Base-by-base conservation (phyloP, 2,797 vertebrate species). In the Borostomias antarcticus region DNA sequence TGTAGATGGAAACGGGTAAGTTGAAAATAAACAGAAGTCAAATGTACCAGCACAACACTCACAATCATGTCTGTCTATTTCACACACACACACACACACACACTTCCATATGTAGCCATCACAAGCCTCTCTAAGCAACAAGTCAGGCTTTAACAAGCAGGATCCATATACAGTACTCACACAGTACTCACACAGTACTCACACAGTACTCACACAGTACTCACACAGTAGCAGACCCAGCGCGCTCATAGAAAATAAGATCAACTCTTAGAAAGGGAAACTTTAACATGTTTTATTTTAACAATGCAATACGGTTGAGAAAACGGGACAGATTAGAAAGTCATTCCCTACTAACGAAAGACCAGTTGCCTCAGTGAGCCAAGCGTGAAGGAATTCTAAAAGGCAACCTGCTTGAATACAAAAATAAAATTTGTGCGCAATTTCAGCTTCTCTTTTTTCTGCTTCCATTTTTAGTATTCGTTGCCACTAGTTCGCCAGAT, bases 371-470 rank as follows among this genome's bases (percentile, higher is more conserved):
- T 91, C 90, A 88, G 74, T 90, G 91, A 93, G 92, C 91, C 92
- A 91, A 93, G 91, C 91, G 92, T 92, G 93, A 93, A 94, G 93
- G 92, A 93, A 93, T 86, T 92, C 82, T 81, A 93, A 83, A 93
- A 90, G 90, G 90, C 91, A 91, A 92, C 89, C 88, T 92, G 89
- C 89, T 93, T 93, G 89, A 92, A 92, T 93, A 93, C 80, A 93
- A 93, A 93, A 93, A 92, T 92, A 93, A 90, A 92, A 86, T 88
- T 89, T 61, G 90, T 89, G 83, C 81, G 85, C 83, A 72, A n/a
- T 83, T 91, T 90, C 87, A 91, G 90, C 23, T 88, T 92, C 82
- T 82, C 81, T 75, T 26, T 81, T 77, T 78, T 66, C 76, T 76
- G 15, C 23, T 47, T n/a, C 25, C 47, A 57, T 51, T 75, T 76